Percentiles rank a stretch among this genome's conserved stretches.
These are phyloP conservation scores for Okamejei kenojei DNA, from an alignment of 2,797 vertebrate species.

Conservation along the genomic window DNA sequence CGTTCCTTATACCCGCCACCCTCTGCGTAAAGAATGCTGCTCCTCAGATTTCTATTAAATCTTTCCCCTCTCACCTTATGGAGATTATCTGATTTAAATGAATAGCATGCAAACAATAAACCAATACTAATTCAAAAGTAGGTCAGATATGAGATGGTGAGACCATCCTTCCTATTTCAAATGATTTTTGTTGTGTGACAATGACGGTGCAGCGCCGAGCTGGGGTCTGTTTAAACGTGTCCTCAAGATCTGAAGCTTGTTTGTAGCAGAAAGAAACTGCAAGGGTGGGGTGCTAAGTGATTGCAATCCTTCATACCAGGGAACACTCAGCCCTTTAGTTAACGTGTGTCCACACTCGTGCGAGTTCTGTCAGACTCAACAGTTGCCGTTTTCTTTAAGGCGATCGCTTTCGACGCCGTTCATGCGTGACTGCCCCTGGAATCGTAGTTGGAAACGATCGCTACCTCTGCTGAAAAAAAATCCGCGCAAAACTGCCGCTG, in stretches of 20 bases:
- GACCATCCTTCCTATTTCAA: background rate
- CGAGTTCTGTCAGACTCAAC: background rate
- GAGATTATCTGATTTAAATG: no score
- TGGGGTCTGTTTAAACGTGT: background rate
- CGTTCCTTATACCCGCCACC: no score
- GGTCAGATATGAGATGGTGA: background rate
- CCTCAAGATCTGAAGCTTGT: conserved; percentile 12
- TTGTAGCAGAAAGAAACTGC: background rate
- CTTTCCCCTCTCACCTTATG: no score
- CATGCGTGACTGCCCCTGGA: background rate
- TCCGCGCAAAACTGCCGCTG: background rate
- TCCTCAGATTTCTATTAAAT: no score
- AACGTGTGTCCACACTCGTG: background rate
- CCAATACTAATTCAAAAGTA: background rate
- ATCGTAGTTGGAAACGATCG: background rate
- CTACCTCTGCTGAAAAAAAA: background rate
- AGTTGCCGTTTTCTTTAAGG: background rate
- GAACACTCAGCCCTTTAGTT: background rate
- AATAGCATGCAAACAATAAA: no score
- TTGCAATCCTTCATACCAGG: background rate
- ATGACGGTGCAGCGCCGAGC: background rate
- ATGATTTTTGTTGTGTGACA: conserved; percentile 14
- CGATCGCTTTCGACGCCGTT: background rate
- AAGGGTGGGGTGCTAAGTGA: background rate
- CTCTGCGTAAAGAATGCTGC: no score